Evolutionary conservation across 2,888 invertebrate species (phyloP).

Genomic region (Lochmaea crataegi): DNA sequence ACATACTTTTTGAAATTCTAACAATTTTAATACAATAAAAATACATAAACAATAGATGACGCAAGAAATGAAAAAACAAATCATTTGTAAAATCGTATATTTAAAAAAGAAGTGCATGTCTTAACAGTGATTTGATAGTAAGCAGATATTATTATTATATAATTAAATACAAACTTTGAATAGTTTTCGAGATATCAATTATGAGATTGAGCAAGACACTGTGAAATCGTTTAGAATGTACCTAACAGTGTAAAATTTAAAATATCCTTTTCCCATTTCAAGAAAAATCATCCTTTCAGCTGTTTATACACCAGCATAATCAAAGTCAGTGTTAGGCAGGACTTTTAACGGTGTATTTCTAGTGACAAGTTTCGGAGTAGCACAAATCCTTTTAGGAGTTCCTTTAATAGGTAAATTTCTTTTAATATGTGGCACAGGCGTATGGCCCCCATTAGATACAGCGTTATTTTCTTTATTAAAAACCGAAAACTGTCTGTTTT

Average conservation of each 20-base stretch:
- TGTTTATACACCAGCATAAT: not conserved
- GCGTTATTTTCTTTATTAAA: conserved; percentile 32
- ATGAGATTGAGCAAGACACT: too few species aligned
- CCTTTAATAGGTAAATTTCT: conserved; percentile 67
- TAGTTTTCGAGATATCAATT: too few species aligned
- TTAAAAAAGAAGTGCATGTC: too few species aligned
- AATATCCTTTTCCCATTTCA: not conserved
- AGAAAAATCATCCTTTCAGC: not conserved
- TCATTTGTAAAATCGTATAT: too few species aligned
- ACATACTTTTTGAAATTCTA: too few species aligned
- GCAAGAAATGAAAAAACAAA: too few species aligned
- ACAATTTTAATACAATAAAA: too few species aligned
- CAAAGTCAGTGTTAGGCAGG: conserved; percentile 32
- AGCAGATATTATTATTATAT: too few species aligned
- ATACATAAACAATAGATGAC: too few species aligned
- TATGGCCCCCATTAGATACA: not conserved
- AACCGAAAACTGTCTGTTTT: conserved; percentile 20
- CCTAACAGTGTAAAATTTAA: not conserved
- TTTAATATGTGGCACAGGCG: conserved; percentile 69
- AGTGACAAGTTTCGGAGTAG: conserved; percentile 66
- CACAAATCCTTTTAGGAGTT: conserved; percentile 68
- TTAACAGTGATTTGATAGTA: too few species aligned
- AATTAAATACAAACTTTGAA: too few species aligned
- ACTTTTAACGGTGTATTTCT: conserved; percentile 72
- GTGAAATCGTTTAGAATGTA: too few species aligned